A percentile compares a stretch with the other conserved stretches of the same genome.
These are phyloP conservation scores for Arrhamphus sclerolepis DNA, from an alignment of 2,797 vertebrate species.

Conservation along the genomic window DNA sequence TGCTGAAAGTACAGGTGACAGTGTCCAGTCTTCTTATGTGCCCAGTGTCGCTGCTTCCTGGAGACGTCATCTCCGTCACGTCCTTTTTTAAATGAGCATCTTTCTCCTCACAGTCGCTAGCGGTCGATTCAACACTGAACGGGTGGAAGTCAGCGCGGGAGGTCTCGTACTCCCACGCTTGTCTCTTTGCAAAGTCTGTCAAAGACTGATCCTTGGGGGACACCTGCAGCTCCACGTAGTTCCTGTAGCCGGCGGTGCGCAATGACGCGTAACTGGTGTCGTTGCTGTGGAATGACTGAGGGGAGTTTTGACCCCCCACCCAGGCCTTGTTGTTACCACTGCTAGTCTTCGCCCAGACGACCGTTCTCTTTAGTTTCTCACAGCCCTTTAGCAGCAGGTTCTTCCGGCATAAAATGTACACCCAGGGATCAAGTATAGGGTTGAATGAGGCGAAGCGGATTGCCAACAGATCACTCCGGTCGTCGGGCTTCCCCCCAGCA, in stretches of 20 bases:
- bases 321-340: slow-evolving; percentile 52
- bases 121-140: slow-evolving; percentile 75
- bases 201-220: slow-evolving; percentile 55
- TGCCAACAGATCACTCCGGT: slow-evolving; percentile 78
- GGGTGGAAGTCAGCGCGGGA: slow-evolving; percentile 77
- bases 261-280: slow-evolving; percentile 82
- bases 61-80: slow-evolving; percentile 12
- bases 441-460: slow-evolving; percentile 87
- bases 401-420: slow-evolving; percentile 85
- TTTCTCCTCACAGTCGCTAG: slow-evolving; percentile 51
- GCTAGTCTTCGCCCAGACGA: slow-evolving; percentile 38
- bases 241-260: slow-evolving; percentile 63
- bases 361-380: slow-evolving; percentile 66
- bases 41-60: slow-evolving; percentile 2
- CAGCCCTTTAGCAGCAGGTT: slow-evolving; percentile 81
- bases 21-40: slow-evolving; percentile 58
- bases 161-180: slow-evolving; percentile 79
- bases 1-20: slow-evolving; percentile 78
- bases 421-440: slow-evolving; percentile 86
- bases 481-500: slow-evolving; percentile 74
- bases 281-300: slow-evolving; percentile 75
- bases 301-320: slow-evolving; percentile 71
- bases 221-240: slow-evolving; percentile 26
- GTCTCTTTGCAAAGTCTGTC: slow-evolving; percentile 72
- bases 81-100: slow-evolving; percentile 16